Conservation (phyloP, 2,113 vertebrate genomes). For the Oxyruncus cristatus region DNA sequence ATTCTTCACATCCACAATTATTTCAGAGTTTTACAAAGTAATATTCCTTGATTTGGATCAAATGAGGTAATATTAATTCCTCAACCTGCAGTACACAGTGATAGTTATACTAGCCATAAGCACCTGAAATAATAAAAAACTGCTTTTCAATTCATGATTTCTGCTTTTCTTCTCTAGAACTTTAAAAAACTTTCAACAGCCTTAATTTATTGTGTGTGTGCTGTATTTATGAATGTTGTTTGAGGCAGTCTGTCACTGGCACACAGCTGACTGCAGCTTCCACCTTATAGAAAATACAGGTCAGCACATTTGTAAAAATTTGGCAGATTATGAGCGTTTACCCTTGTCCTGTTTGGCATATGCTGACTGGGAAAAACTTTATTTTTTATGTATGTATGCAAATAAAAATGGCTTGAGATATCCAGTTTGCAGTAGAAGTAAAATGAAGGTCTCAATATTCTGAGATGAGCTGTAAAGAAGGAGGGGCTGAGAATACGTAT, state of each 20-base stretch:
- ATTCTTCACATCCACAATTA: neutral
- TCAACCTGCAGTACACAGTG: neutral
- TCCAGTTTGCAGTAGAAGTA: neutral
- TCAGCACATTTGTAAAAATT: neutral
- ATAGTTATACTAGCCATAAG: neutral
- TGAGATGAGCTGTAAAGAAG: neutral
- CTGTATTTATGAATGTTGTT: neutral
- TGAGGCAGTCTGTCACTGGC: neutral
- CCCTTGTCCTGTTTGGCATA: neutral
- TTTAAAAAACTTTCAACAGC: neutral
- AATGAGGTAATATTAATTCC: neutral
- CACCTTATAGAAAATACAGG: neutral
- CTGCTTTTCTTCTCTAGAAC: neutral
- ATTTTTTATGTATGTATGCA: neutral
- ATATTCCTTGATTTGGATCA: neutral
- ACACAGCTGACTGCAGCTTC: neutral
- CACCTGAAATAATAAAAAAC: neutral
- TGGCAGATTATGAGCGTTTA: neutral
- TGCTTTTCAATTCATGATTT: neutral
- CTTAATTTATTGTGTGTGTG: neutral
- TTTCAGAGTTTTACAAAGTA: neutral
- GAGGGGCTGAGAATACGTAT: neutral
- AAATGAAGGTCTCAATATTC: neutral
- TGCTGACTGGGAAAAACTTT: neutral
- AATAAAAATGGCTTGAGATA: neutral